Conservation (phyloP, 2,113 vertebrate genomes). For the Lycaon pictus region DNA sequence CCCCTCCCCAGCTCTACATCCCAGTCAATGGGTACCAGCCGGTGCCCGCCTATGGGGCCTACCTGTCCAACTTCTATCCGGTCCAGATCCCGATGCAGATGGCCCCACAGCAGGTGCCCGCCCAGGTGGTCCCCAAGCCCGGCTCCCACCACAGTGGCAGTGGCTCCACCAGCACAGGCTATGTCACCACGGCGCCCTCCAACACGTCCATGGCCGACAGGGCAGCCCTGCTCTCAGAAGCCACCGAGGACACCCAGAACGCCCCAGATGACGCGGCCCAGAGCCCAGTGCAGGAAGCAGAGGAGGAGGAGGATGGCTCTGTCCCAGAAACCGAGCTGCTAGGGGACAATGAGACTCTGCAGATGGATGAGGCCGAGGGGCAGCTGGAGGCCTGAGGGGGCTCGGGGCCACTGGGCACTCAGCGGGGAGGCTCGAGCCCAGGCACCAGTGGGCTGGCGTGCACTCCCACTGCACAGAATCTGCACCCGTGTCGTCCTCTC, state of each 20-base stretch:
- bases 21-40: constrained; percentile 98
- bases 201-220: constrained; percentile 92
- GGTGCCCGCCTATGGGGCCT: constrained; percentile 94
- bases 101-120: constrained; percentile 94
- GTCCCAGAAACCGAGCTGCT: constrained; percentile 96
- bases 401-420: fast-evolving
- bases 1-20: constrained; percentile 96
- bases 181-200: constrained; percentile 95
- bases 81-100: constrained; percentile 97
- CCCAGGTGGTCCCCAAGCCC: constrained; percentile 92
- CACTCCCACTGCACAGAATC: constrained; percentile 11
- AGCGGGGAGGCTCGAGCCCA: not conserved
- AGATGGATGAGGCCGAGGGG: constrained; percentile 89
- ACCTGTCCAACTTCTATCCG: constrained; percentile 97
- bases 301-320: constrained; percentile 89
- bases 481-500: constrained; percentile 68
- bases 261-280: constrained; percentile 87
- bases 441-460: constrained; percentile 36
- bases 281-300: constrained; percentile 89
- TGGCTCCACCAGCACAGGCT: constrained; percentile 97
- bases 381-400: constrained; percentile 90
- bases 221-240: constrained; percentile 90
- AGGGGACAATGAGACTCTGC: constrained; percentile 92
- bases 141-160: constrained; percentile 97
- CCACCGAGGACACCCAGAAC: constrained; percentile 87